Base-by-base conservation (phyloP, 2,113 vertebrate genomes). In the Scytalopus superciliaris region DNA sequence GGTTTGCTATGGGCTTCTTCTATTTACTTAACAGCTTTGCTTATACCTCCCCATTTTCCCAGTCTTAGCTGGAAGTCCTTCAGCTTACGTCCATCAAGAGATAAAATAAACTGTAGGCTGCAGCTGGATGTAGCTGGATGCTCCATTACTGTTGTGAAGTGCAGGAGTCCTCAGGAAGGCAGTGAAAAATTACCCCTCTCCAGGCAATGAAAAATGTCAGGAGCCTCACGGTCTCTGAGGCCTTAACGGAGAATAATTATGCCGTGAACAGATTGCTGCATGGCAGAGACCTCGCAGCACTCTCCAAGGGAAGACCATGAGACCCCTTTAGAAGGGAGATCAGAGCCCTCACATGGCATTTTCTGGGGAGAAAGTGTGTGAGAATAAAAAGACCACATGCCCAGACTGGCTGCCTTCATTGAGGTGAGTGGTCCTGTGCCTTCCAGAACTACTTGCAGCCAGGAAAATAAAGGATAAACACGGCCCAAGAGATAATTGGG, bases 181-280 rank as follows among this genome's bases (percentile, higher is more conserved):
- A 69, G 50, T 96, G 94, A 97, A 96, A 97, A 96, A 96, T 96
- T 73, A 78, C 69, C 40, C 78, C 82, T 93, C 73, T 96, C 37
- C 92, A 82, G 85, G 70, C 68, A 84, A 42, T 93, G 88, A 93
- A 89, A 94, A 94, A 90, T 86, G 53, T 92, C 83, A 59, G 93
- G 77, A 96, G 35, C 31, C 53, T 76, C 47, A 0, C 1, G 0
- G 79, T 72, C 86, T 72, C 91, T 19, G 66, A 94, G 91, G 78
- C 73, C 64, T 81, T 25, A 78, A 68, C 23, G 0, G 86, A 80
- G 92, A 87, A 77, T 95, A 95, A 95, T 96, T 87, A 67, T 35
- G 42, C 73, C 40, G 49, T 47, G 92, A 87, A 40, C 63, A 80
- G 79, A 80, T 21, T 62, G 55, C 90, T 39, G 74, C 0, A 0